phyloP scores from a whole-genome alignment of 2,113 vertebrate species.

The Smithornis capensis region DNA sequence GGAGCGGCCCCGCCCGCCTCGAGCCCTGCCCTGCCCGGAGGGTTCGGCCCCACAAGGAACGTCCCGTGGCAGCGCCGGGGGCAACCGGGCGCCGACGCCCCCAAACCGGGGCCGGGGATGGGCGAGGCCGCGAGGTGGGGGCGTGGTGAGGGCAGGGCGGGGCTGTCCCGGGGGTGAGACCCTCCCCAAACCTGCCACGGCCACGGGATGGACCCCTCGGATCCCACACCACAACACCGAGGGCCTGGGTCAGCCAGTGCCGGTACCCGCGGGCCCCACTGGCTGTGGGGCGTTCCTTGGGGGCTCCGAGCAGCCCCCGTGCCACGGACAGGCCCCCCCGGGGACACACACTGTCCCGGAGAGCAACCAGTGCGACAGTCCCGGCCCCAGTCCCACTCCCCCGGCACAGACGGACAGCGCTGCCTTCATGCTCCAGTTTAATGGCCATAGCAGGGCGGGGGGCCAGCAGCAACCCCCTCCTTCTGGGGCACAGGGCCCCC shows the following conservation, averaged over 20 bases:
- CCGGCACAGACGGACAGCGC: rapidly evolving
- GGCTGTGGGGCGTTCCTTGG: not conserved
- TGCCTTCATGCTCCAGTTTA: conserved; percentile 20
- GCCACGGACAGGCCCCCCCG: not conserved
- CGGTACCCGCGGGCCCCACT: not conserved
- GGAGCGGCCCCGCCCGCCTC: not conserved
- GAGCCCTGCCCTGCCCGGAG: not conserved
- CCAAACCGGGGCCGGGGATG: not conserved
- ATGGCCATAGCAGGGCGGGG: not conserved
- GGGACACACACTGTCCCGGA: rapidly evolving
- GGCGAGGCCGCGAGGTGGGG: not conserved
- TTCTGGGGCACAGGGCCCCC: rapidly evolving
- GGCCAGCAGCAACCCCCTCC: not conserved
- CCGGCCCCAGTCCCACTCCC: rapidly evolving
- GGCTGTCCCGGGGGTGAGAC: not conserved
- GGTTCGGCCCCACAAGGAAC: not conserved
- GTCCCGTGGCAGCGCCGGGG: not conserved
- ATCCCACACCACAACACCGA: not conserved
- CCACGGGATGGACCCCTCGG: not conserved
- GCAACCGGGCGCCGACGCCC: not conserved
- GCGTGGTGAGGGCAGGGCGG: rapidly evolving
- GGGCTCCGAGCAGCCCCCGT: not conserved
- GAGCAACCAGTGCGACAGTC: rapidly evolving
- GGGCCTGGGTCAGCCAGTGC: not conserved
- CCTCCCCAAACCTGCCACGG: rapidly evolving